Conservation (phyloP, 2,113 vertebrate species). For the Chionodraco myersi region DNA sequence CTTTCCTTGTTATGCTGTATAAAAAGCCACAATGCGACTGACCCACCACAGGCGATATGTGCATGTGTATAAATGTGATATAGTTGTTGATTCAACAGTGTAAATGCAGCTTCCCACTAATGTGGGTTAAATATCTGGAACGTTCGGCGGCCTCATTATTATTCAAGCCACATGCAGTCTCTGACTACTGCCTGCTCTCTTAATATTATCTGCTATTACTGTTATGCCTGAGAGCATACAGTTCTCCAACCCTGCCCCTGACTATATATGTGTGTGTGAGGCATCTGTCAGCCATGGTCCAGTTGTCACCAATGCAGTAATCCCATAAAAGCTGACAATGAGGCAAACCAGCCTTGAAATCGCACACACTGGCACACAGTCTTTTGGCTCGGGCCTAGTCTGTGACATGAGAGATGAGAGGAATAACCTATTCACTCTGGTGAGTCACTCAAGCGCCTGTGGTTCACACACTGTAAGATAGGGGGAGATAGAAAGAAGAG, state of each 20-base stretch:
- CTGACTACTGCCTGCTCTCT: slow-evolving; percentile 45
- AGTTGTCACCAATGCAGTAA: slow-evolving; percentile 45
- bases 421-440: slow-evolving; percentile 34
- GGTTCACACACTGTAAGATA: slow-evolving; percentile 17
- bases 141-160: slow-evolving; percentile 59
- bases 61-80: slow-evolving; percentile 9
- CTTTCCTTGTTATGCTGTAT: not conserved
- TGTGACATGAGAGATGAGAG: slow-evolving; percentile 43
- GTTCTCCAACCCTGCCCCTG: slow-evolving; percentile 13
- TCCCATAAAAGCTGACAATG: slow-evolving; percentile 63
- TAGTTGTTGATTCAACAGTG: slow-evolving; percentile 21
- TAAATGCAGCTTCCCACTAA: slow-evolving; percentile 27
- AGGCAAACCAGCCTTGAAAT: slow-evolving; percentile 55
- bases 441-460: slow-evolving; percentile 20
- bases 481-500: slow-evolving; percentile 9
- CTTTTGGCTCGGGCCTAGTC: slow-evolving; percentile 20
- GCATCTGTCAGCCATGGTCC: slow-evolving; percentile 42
- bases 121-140: slow-evolving; percentile 63
- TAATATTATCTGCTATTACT: slow-evolving; percentile 41
- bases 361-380: slow-evolving; percentile 11
- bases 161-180: slow-evolving; percentile 65
- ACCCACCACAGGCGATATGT: not conserved
- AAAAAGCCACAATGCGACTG: not conserved
- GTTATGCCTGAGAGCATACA: slow-evolving; percentile 29
- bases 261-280: slow-evolving; percentile 11